Evolutionary conservation across 1,140 invertebrate genomes (phyloP).

Genomic region (Diplogasteroides magnus): DNA sequence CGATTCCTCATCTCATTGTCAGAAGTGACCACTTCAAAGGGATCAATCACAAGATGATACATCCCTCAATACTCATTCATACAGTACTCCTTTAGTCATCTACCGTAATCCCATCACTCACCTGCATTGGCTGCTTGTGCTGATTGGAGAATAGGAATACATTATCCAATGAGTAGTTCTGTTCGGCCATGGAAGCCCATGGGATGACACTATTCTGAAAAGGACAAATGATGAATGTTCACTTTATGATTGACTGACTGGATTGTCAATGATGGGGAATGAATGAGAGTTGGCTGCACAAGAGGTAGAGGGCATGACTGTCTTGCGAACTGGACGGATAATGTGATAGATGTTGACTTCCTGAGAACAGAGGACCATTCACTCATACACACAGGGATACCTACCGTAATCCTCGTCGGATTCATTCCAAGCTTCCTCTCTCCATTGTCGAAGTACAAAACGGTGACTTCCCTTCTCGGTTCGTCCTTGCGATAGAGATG

Average conservation of each 20-base stretch:
- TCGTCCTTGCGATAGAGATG: too few species aligned
- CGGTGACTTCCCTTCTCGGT: too few species aligned
- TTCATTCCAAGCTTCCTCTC: too few species aligned
- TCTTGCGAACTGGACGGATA: constrained; percentile 2
- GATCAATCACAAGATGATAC: neutral
- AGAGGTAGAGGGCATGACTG: too few species aligned
- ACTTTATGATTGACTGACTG: neutral
- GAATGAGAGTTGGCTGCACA: constrained; percentile 6
- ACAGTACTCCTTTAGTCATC: too few species aligned
- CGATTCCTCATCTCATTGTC: neutral
- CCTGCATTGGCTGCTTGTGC: neutral
- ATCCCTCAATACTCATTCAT: too few species aligned
- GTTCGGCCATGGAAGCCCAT: neutral
- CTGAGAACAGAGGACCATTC: too few species aligned
- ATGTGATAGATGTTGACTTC: too few species aligned
- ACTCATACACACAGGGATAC: neutral
- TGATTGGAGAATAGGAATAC: neutral
- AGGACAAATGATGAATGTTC: neutral
- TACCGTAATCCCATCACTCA: too few species aligned
- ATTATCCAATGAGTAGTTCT: constrained; percentile 1
- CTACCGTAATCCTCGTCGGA: neutral
- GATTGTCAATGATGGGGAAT: neutral
- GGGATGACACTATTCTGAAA: neutral
- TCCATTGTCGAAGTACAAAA: too few species aligned
- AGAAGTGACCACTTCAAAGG: constrained; percentile 7